Evolutionary conservation across 2,888 invertebrate genomes (phyloP).

Genomic region (Agonopterix subpropinquella): DNA sequence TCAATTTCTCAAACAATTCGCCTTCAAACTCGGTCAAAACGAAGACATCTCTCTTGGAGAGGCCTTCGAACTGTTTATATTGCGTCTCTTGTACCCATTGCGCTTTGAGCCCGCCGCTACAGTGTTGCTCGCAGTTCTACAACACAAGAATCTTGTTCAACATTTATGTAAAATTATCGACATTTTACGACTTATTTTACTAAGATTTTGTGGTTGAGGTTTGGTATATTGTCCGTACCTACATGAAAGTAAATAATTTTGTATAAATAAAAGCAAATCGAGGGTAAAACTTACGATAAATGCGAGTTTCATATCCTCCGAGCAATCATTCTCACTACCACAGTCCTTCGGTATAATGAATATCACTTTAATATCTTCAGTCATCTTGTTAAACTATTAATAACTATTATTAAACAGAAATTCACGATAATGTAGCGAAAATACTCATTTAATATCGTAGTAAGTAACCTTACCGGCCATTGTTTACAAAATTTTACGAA

Average conservation of each 20-base stretch:
- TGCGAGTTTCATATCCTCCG: constrained; percentile 77
- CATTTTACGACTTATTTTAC: too few species aligned
- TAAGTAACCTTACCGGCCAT: not conserved
- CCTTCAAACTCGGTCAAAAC: constrained; percentile 88
- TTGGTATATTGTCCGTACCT: too few species aligned
- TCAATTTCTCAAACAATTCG: constrained; percentile 79
- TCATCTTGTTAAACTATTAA: constrained; percentile 26
- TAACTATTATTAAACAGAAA: not conserved
- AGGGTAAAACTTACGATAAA: constrained; percentile 62
- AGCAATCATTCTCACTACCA: constrained; percentile 67
- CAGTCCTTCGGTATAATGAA: constrained; percentile 74
- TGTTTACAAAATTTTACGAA: constrained; percentile 6
- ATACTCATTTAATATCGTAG: not conserved
- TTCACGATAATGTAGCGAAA: not conserved
- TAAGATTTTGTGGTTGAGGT: too few species aligned
- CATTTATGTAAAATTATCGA: not conserved
- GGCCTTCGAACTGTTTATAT: constrained; percentile 75
- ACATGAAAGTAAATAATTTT: too few species aligned
- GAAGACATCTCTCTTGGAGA: constrained; percentile 82
- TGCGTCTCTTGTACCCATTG: constrained; percentile 79
- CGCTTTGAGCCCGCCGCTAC: constrained; percentile 70
- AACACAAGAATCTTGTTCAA: constrained; percentile 12
- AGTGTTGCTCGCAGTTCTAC: constrained; percentile 76
- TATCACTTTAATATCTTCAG: constrained; percentile 54
- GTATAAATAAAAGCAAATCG: too few species aligned